These are phyloP conservation scores for Sphaerophoria taeniata DNA, from an alignment of 2,888 invertebrate genomes.

Conservation along the genomic window DNA sequence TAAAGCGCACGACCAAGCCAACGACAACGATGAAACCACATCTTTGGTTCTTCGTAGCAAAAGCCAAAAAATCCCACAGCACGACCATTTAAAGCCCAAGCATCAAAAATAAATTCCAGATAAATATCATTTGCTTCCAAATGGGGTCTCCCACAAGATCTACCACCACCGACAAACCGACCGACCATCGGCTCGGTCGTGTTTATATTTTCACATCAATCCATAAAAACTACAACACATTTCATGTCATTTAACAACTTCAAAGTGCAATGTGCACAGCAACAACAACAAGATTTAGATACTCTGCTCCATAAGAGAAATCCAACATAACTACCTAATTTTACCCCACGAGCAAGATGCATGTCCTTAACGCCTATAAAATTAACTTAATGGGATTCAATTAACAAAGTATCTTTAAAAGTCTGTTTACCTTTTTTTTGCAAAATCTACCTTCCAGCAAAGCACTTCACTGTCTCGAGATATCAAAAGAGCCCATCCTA, in stretches of 20 bases:
- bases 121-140: constrained; percentile 71
- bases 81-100: constrained; percentile 68
- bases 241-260: constrained; percentile 63
- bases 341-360: constrained; percentile 44
- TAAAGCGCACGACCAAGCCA: constrained; percentile 65
- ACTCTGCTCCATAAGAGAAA: constrained; percentile 28
- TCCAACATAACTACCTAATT: constrained; percentile 52
- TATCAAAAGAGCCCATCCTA: constrained; percentile 62
- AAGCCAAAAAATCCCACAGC: constrained; percentile 33
- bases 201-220: constrained; percentile 63
- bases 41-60: constrained; percentile 20
- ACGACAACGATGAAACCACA: constrained; percentile 26
- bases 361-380: constrained; percentile 82
- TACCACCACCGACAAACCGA: background rate
- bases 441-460: constrained; percentile 19
- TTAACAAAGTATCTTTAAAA: constrained; percentile 80
- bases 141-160: constrained; percentile 65
- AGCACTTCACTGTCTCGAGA: constrained; percentile 47
- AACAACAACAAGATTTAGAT: constrained; percentile 6
- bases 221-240: constrained; percentile 58
- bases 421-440: background rate
- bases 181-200: background rate
- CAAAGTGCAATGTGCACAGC: constrained; percentile 40
- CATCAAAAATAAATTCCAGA: constrained; percentile 74
- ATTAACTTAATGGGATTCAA: constrained; percentile 83